Conservation (phyloP, 2,888 invertebrate species). For the Chrysina gloriosa region DNA sequence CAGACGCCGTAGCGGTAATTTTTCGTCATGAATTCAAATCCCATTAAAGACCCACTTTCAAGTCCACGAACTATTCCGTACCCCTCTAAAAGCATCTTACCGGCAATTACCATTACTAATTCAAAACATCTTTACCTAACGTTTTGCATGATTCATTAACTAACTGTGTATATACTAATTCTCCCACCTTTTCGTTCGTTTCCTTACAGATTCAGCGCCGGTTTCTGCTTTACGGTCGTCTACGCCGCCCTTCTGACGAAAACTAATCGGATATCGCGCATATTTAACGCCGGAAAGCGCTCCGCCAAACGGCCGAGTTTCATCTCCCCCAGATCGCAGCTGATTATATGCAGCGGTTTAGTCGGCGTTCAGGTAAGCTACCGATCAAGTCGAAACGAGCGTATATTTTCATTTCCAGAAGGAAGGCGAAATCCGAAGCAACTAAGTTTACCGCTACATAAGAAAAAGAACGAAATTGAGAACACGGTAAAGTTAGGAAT, state of each 20-base stretch:
- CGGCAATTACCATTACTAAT: no score
- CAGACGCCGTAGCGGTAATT: no score
- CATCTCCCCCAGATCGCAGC: slow-evolving; percentile 91
- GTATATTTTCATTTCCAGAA: background rate
- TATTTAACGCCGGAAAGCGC: slow-evolving; percentile 96
- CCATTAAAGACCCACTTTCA: no score
- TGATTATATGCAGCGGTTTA: slow-evolving; percentile 88
- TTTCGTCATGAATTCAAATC: no score
- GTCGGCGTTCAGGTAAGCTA: slow-evolving; percentile 85
- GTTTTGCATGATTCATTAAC: background rate
- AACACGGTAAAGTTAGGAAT: no score
- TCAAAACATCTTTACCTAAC: no score
- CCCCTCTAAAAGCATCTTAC: no score
- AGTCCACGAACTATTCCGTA: no score
- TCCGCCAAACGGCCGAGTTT: slow-evolving; percentile 94
- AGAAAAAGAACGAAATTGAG: no score
- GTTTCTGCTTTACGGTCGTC: slow-evolving; percentile 96
- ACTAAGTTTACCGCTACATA: background rate
- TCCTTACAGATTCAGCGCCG: slow-evolving; percentile 81
- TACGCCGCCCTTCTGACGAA: slow-evolving; percentile 97
- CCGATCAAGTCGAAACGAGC: background rate
- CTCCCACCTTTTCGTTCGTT: background rate
- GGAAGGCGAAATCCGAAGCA: background rate
- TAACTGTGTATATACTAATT: background rate
- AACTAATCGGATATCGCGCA: slow-evolving; percentile 96